Conservation (phyloP, 2,888 invertebrate species). For the Mimachlamys varia region DNA sequence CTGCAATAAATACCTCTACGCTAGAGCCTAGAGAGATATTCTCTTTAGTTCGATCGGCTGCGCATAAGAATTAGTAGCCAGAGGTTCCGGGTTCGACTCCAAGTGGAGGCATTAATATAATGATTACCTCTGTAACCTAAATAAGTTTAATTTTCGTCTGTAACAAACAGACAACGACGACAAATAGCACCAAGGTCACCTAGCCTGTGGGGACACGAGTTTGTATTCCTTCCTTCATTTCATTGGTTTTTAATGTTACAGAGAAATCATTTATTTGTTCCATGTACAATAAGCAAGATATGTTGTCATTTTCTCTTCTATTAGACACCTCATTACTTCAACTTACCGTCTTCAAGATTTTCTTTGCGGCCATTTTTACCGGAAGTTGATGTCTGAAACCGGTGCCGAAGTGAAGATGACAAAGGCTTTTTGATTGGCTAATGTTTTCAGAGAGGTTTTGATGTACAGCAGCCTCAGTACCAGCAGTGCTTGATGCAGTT, state of each 20-base stretch:
- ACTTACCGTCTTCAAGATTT: background rate
- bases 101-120: too few species aligned
- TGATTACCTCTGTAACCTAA: too few species aligned
- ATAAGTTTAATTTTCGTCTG: too few species aligned
- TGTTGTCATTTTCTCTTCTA: background rate
- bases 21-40: too few species aligned
- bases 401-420: background rate
- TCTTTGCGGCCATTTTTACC: constrained; percentile 12
- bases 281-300: background rate
- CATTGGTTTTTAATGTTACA: background rate
- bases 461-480: background rate
- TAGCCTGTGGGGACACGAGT: too few species aligned
- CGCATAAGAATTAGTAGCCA: too few species aligned
- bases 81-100: too few species aligned
- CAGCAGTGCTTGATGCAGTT: too few species aligned
- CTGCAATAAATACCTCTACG: too few species aligned
- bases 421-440: background rate
- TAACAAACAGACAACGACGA: too few species aligned
- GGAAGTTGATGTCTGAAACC: background rate
- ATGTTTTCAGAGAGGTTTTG: background rate
- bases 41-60: too few species aligned
- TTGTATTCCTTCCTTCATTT: background rate
- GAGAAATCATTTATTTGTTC: background rate
- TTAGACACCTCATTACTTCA: background rate
- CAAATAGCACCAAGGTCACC: background rate